Conservation (phyloP, 2,113 vertebrate genomes). For the Oncorhynchus mykiss region DNA sequence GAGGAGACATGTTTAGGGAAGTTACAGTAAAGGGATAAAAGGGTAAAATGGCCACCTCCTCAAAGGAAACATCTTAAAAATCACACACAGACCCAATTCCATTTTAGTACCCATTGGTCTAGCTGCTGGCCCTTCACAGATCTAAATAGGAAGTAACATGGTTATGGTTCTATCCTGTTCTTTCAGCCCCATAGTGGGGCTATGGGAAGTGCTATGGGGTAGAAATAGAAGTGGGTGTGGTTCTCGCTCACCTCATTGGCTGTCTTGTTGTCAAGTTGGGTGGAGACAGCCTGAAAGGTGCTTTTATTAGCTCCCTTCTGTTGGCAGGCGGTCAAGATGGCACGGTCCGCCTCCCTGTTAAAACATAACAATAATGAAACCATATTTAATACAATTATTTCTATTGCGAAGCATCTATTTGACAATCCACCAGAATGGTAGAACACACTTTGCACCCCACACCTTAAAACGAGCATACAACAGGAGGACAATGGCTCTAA, state of each 20-base stretch:
- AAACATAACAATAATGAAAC: no score
- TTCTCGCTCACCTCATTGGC: conserved; percentile 75
- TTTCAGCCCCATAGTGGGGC: no score
- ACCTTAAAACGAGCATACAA: not conserved
- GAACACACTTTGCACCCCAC: no score
- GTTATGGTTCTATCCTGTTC: no score
- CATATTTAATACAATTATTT: no score
- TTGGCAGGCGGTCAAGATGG: conserved; percentile 88
- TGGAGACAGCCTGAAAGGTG: conserved; percentile 83
- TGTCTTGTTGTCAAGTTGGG: conserved; percentile 84
- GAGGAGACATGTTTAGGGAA: not conserved
- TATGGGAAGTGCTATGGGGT: no score
- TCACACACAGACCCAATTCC: not conserved
- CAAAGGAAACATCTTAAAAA: not conserved
- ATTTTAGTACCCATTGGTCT: no score
- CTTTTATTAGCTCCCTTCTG: conserved; percentile 80
- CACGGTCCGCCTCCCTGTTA: conserved; percentile 86
- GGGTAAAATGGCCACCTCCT: not conserved
- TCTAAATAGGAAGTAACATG: no score
- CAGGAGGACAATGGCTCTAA: conserved; percentile 37
- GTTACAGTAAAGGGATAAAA: not conserved
- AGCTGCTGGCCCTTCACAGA: no score
- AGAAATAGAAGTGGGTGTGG: no score
- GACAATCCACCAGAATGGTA: no score
- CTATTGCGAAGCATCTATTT: no score